phyloP scores from a whole-genome alignment of 2,113 vertebrate species.

The Sphaerodactylus townsendi region DNA sequence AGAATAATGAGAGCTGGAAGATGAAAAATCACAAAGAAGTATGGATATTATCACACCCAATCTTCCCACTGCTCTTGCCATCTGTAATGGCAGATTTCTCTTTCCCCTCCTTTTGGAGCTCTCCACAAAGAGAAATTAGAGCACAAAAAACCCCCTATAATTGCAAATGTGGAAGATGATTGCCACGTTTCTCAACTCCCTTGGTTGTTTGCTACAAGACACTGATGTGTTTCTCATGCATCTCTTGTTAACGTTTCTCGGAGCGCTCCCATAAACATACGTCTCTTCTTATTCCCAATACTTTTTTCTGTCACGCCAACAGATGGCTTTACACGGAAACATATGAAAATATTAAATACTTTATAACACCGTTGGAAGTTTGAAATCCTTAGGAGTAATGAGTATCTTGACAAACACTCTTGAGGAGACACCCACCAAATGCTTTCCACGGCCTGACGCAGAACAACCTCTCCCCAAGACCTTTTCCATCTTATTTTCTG shows the following conservation, averaged over 20 bases:
- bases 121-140: slow-evolving; percentile 45
- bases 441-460: background rate
- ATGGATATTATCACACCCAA: slow-evolving; percentile 18
- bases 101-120: slow-evolving; percentile 28
- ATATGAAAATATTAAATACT: slow-evolving; percentile 77
- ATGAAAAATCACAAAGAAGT: slow-evolving; percentile 42
- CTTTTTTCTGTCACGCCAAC: slow-evolving; percentile 63
- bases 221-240: slow-evolving; percentile 33
- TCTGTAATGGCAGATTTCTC: slow-evolving; percentile 54
- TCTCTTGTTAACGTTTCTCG: slow-evolving; percentile 53
- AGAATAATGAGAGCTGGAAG: slow-evolving; percentile 1
- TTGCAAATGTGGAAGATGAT: slow-evolving; percentile 40
- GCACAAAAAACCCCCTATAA: background rate
- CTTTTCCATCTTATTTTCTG: background rate
- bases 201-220: slow-evolving; percentile 40
- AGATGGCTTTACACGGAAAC: slow-evolving; percentile 76
- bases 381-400: slow-evolving; percentile 45
- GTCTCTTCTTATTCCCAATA: slow-evolving; percentile 65
- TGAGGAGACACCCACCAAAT: background rate
- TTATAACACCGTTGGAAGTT: slow-evolving; percentile 60
- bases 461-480: background rate
- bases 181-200: slow-evolving; percentile 29
- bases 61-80: slow-evolving; percentile 39
- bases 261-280: slow-evolving; percentile 67
- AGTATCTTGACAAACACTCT: background rate